Evolutionary conservation across 2,888 invertebrate species (phyloP), one percentile per base, ranked within the genome.

Genomic region (Acleris literana): DNA sequence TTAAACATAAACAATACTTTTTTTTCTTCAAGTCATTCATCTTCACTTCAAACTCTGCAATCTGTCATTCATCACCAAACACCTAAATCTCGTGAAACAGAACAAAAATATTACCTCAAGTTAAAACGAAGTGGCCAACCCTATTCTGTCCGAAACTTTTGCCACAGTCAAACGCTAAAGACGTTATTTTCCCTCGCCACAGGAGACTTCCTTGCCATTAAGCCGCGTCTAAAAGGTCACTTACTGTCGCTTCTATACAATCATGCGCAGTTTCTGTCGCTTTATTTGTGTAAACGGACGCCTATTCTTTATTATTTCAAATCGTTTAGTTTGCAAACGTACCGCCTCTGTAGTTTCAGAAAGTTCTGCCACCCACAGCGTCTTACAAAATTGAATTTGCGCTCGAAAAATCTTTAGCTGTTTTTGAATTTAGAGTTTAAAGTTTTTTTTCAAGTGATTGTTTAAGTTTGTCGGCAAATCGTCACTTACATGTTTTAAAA

Each of bases 211-310:
- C 90, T 80, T 83, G 70, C 79, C 76, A 78, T 80, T 81, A 74
- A 74, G 68, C 68, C 73, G 80, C 81, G 85, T 86, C 84, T 86
- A 72, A 88, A 88, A 88, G 90, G 90, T 90, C 90, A 89, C 77
- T 83, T 81, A 78, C 78, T 73, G 80, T 79, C 79, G 76, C 81
- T 75, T 77, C 83, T 81, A 84, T 85, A 83, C 77, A 83, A 77
- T 72, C 72, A 77, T 77, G 78, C 73, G 76, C 77, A 74, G 76
- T 80, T 80, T 77, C 75, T 77, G 81, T 76, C 77, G 74, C 82
- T 83, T 82, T 83, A 82, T 83, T 86, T 85, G 78, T 81, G 75
- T 77, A 75, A 72, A 64, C 85, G 83, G 39, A 85, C 85, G 83
- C 72, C 77, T 85, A 82, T 82, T 77, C 78, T 82, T 85, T 77